Evolutionary conservation across 2,113 vertebrate species (phyloP).

Genomic region (Cisticola juncidis): DNA sequence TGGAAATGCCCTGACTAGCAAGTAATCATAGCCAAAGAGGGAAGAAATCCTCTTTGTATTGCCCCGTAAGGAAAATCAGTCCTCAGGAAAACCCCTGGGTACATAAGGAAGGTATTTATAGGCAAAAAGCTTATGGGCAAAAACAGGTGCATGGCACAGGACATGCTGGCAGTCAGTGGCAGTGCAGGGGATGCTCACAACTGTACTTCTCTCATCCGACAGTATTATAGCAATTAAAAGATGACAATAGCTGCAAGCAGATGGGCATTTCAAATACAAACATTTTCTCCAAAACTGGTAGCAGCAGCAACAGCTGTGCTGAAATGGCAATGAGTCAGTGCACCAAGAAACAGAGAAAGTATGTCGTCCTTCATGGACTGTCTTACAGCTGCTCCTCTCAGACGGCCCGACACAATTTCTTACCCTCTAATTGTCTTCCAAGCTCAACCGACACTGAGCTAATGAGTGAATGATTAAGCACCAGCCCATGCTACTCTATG

Average conservation of each 20-base stretch:
- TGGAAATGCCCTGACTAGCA: not conserved
- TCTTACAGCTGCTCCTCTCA: not conserved
- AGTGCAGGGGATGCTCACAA: not conserved
- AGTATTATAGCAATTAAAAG: not conserved
- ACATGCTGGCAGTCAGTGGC: not conserved
- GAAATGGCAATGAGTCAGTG: not conserved
- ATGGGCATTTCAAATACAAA: not conserved
- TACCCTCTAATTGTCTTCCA: slow-evolving; percentile 57
- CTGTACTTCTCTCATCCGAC: not conserved
- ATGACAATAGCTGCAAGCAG: not conserved
- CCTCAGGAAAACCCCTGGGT: not conserved
- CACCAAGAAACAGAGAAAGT: not conserved
- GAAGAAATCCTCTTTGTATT: not conserved
- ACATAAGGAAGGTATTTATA: not conserved
- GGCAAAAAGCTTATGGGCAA: fast-evolving
- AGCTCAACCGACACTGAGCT: slow-evolving; percentile 22
- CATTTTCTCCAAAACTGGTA: not conserved
- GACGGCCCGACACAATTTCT: slow-evolving; percentile 44
- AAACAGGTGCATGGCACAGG: not conserved
- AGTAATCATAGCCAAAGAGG: not conserved
- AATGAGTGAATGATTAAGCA: slow-evolving; percentile 55
- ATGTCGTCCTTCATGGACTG: not conserved
- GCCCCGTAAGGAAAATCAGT: not conserved
- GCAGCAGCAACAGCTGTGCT: slow-evolving; percentile 8
- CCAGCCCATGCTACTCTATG: slow-evolving; percentile 47